Base-by-base conservation (phyloP, 2,888 invertebrate species). In the Holacanthella duospinosa region DNA sequence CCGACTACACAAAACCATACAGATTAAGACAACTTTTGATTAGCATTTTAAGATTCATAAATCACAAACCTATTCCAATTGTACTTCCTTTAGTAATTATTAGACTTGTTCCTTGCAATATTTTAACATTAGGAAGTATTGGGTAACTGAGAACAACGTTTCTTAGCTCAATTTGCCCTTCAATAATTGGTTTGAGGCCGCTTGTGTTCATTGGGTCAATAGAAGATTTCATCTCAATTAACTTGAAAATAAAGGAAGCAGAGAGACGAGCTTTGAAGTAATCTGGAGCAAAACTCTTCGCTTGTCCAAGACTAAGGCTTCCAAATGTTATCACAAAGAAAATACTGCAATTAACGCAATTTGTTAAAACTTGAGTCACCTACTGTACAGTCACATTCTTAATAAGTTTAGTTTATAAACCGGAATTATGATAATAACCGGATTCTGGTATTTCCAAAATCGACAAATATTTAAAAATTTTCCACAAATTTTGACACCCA, bases 61-160 rank as follows among this genome's bases (percentile, higher is more conserved):
- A 9, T 36, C 6, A 16, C 36, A 36, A 9, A 36, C 36, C 36
- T 9, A 36, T 36, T 36, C 36, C 36, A 6, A 36, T 9, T 36
- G 36, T 36, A 16, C 16, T 36, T 6, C 36, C 36, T 36, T 6
- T 16, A 6, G 36, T 6, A 36, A 36, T 6, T 9, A 6, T 9
- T 9, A 36, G 16, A 16, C 16, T 36, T 16, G 16, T 9, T 9
- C 16, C 36, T 36, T 36, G 36, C 9, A 93, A 78, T 0, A 93
- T 86, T 66, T 80, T 79, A 2, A 85, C 80, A 72, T 84, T 83
- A 1, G 83, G 83, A 60, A 93, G 80, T 1, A 87, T 85, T 0
- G 93, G 91, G 76, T 93, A 93, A 43, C 81, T 80, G 77, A 89
- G 89, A 63, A 81, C 76, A 0, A 92, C 83, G 43, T 84, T 79